Evolutionary conservation across 2,797 vertebrate genomes (phyloP).

Genomic region (Muraenolepis orangiensis): DNA sequence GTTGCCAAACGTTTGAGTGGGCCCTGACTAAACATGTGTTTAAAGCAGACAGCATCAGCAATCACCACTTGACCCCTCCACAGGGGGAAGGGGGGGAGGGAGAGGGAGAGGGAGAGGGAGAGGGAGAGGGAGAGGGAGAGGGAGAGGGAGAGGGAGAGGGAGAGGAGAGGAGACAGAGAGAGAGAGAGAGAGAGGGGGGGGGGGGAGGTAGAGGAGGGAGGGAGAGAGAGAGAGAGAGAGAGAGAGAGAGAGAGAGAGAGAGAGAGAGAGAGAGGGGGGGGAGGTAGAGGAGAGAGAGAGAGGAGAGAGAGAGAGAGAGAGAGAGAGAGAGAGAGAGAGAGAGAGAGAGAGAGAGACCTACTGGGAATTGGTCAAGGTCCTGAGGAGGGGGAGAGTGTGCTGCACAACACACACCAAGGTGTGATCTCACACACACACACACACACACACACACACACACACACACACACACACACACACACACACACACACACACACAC

Average conservation of each 20-base stretch:
- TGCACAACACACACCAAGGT: constrained; percentile 5
- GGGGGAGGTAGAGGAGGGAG: too few relatives aligned
- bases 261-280: constrained; percentile 13
- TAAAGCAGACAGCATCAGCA: constrained; percentile 87
- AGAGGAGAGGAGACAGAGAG: background rate
- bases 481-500: constrained; percentile 20
- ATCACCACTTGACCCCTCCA: constrained; percentile 91
- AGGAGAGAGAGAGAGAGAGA: constrained; percentile 48
- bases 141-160: background rate
- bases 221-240: constrained; percentile 46
- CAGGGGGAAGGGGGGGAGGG: constrained; percentile 64
- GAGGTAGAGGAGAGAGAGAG: constrained; percentile 13
- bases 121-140: constrained; percentile 1
- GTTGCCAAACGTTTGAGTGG: constrained; percentile 92
- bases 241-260: constrained; percentile 1
- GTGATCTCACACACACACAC: constrained; percentile 39
- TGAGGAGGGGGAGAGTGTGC: constrained; percentile 56
- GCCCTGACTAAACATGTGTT: constrained; percentile 87
- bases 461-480: constrained; percentile 49
- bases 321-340: constrained; percentile 13
- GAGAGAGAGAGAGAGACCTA: constrained; percentile 70
- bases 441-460: constrained; percentile 43
- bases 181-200: constrained; percentile 40
- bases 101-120: constrained; percentile 40
- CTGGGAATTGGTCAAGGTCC: constrained; percentile 80